A percentile compares a stretch with the other conserved stretches of the same genome.
Evolutionary conservation across 2,888 invertebrate species (phyloP).

Genomic region (Gastrophysa polygoni): DNA sequence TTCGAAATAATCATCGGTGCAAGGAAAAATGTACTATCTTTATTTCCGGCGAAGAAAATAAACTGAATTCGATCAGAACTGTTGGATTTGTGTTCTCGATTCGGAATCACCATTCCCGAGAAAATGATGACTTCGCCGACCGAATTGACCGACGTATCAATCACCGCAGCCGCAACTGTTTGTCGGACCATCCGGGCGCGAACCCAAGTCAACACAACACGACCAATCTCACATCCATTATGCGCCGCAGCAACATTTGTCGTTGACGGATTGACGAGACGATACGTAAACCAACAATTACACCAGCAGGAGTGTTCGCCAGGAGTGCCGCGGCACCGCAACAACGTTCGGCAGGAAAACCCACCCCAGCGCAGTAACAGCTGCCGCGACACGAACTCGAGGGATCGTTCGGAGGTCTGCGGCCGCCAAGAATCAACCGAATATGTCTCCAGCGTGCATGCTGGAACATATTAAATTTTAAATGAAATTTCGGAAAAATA

Average conservation of each 20-base stretch:
- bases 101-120: too few relatives aligned
- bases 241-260: conserved; percentile 41
- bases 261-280: conserved; percentile 36
- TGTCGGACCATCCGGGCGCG: not conserved
- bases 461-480: conserved; percentile 40
- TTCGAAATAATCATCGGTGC: too few relatives aligned
- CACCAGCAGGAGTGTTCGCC: conserved; percentile 25
- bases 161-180: not conserved
- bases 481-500: conserved; percentile 38
- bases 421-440: conserved; percentile 26
- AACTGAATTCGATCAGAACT: too few relatives aligned
- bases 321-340: conserved; percentile 28
- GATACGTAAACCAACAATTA: conserved; percentile 37
- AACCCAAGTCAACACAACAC: not conserved
- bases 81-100: too few relatives aligned
- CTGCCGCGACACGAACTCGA: conserved; percentile 46
- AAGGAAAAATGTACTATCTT: too few relatives aligned
- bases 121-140: too few relatives aligned
- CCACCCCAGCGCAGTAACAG: conserved; percentile 42
- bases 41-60: too few relatives aligned
- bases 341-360: conserved; percentile 28
- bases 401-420: conserved; percentile 43
- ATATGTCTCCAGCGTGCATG: conserved; percentile 30
- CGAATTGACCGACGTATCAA: not conserved
- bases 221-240: not conserved